Base-by-base conservation (phyloP, 64 coral and sea anemone genomes). In the Stylophora pistillata region DNA sequence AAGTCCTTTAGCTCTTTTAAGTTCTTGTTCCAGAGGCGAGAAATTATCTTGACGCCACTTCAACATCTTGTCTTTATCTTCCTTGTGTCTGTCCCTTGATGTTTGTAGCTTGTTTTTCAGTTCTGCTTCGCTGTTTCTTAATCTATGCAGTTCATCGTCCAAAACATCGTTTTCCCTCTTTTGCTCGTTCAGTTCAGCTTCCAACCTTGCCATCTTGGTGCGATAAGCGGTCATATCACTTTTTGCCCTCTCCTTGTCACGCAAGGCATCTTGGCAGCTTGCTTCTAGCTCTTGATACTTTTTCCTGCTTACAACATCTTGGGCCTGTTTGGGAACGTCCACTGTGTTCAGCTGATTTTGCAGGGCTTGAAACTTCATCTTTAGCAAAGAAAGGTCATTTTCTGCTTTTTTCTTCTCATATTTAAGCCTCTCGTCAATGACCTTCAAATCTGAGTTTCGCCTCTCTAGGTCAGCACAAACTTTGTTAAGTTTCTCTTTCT, bases 201-300 rank as follows among this genome's bases (percentile, higher is more conserved):
- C 91, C 29, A 88, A 78, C 53, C 89, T 93, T 16, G 87, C 82
- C 34, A 92, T 77, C 71, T 96, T 96, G 31, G 89, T 92, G n/a
- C 89, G 88, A 37, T 93, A 72, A 65, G 78, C 88, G 21, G 89
- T 86, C 61, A 90, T 78, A 57, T 96, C 91, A 17, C 89, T 93
- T 10, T 84, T 74, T 15, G 86, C 91, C 2, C 80, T 79, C 52
- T 96, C 95, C n/a, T 96, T 96, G 27, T 96, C 95, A 55, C 90
- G 83, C 9, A 96, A n/a, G 15, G 83, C 88, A 47, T 64, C 76
- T 23, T 96, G 95, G 20, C 93, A 96, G 2, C 60, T 89, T 23
- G 88, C 88, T 53, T 96, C 95, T 13, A 96, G 77, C 27, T 96
- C 95, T 54, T 87, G 78, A 20, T 93, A 86, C 64, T 90, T 96